Evolutionary conservation across 2,113 vertebrate species (phyloP).

Genomic region (Pachypanchax playfairii): DNA sequence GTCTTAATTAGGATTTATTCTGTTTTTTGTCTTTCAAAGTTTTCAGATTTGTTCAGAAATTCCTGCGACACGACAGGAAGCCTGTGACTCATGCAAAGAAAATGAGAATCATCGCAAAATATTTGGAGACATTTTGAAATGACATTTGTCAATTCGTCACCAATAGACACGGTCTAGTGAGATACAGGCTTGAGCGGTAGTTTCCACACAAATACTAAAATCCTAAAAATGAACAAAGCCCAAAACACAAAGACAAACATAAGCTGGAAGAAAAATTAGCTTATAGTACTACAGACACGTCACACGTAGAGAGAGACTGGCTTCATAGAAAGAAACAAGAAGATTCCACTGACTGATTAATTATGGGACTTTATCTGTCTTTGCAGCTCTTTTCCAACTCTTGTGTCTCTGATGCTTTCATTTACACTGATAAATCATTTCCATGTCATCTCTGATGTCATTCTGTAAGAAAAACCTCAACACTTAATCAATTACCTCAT

Average conservation of each 20-base stretch:
- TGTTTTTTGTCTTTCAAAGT: too few relatives aligned
- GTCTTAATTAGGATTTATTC: too few relatives aligned
- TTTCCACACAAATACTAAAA: too few relatives aligned
- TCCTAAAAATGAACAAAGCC: too few relatives aligned
- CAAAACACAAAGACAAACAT: constrained; percentile 53
- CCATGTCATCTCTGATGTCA: constrained; percentile 25
- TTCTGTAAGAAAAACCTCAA: neutral
- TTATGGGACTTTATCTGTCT: constrained; percentile 31
- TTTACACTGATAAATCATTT: constrained; percentile 38
- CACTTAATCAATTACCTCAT: constrained; percentile 26
- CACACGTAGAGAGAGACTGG: constrained; percentile 22
- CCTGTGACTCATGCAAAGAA: too few relatives aligned
- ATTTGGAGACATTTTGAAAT: too few relatives aligned
- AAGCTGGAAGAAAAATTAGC: constrained; percentile 40
- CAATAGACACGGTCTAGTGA: too few relatives aligned
- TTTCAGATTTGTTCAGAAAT: too few relatives aligned
- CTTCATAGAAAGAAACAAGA: constrained; percentile 56
- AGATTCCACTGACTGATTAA: constrained; percentile 46
- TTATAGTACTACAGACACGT: constrained; percentile 36
- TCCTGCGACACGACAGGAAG: too few relatives aligned
- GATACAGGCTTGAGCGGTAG: too few relatives aligned
- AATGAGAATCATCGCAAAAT: too few relatives aligned
- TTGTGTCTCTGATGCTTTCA: constrained; percentile 33
- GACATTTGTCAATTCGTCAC: too few relatives aligned
- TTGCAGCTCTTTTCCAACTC: constrained; percentile 26